A percentile compares a stretch with the other conserved stretches of the same genome.
Evolutionary conservation across 2,888 invertebrate genomes (phyloP).

Genomic region (Luperina nickerlii): DNA sequence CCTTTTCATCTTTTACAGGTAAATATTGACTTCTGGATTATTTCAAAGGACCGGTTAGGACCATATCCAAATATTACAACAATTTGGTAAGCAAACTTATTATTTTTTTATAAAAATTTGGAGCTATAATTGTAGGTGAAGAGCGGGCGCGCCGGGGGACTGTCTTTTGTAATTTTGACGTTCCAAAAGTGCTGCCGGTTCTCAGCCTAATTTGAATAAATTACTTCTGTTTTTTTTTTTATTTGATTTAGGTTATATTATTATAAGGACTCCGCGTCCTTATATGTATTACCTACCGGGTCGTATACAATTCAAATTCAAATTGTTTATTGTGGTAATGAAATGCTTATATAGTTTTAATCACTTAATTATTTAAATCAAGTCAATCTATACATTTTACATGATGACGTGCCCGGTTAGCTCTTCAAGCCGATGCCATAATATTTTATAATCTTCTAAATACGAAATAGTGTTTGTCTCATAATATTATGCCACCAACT

Average conservation of each 20-base stretch:
- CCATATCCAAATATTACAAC: background rate
- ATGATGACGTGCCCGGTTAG: background rate
- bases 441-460: background rate
- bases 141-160: no score
- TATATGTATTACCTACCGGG: background rate
- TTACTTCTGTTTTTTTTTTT: no score
- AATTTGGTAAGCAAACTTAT: conserved; percentile 17
- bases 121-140: background rate
- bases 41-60: background rate
- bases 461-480: background rate
- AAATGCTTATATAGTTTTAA: background rate
- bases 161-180: no score
- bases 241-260: no score
- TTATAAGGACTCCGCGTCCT: background rate
- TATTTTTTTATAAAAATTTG: background rate
- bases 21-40: conserved; percentile 10
- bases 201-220: no score
- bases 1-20: conserved; percentile 33
- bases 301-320: background rate
- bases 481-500: background rate
- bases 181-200: no score
- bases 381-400: background rate
- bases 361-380: background rate
- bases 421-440: background rate
- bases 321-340: background rate